Base-by-base conservation (phyloP, 2,797 vertebrate genomes). In the Oryzias dopingdopingensis region DNA sequence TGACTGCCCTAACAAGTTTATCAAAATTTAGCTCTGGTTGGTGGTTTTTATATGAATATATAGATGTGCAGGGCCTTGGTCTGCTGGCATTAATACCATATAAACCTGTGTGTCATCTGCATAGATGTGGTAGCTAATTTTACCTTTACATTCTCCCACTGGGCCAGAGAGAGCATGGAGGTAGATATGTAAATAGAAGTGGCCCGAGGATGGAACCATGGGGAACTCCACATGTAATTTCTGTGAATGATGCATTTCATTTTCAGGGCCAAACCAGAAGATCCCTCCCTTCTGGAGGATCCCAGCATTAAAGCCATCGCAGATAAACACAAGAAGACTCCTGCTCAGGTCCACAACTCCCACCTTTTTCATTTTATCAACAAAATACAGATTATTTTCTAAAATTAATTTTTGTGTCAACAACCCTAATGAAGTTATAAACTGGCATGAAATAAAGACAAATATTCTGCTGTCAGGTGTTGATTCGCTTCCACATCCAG, bases 401-500 rank as follows among this genome's bases (percentile, higher is more conserved):
- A 6, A 29, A 29, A 8, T 18, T 58, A 2, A 17, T 5, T 8
- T 7, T 15, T 26, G 37, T 10, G 23, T 42, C 12, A 15, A 37
- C 5, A 42, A 26, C 12, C 20, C 23, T 40, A 26, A 57, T 22
- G 14, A 13, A 22, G 22, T 44, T n/a, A 6, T 43, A 16, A 15
- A 16, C 14, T 1, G 15, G 13, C 0, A 1, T 46, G 1, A 12
- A 32, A 32, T 32, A 12, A 32, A 10, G 29, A 32, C 8, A 8
- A 7, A 32, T 32, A 32, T 3, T 12, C 29, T 44, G 10, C 56
- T 23, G 2, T 26, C 67, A 98, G 95, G 90, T 98, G 67, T 86
- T 98, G 79, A 93, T 98, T 84, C 91, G 93, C 4, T 93, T 96
- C 85, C 95, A 94, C 1, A 74, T 96, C 70, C 95, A 98, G 85